Conservation (phyloP, 2,797 vertebrate genomes). For the Protonibea diacanthus region DNA sequence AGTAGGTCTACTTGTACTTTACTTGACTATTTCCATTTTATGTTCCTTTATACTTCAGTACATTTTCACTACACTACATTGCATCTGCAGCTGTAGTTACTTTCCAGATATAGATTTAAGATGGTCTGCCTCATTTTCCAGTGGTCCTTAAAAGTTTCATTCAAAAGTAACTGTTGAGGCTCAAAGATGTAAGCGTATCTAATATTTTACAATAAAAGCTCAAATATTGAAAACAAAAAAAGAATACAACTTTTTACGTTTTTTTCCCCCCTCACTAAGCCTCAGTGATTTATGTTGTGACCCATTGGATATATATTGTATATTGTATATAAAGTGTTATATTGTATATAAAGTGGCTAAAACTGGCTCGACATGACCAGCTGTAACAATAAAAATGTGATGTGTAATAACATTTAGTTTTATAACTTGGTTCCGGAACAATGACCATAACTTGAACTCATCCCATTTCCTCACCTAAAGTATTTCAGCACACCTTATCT, state of each 20-base stretch:
- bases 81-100: neutral
- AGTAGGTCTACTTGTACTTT: neutral
- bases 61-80: neutral
- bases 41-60: neutral
- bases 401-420: neutral
- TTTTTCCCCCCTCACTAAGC: rapidly evolving
- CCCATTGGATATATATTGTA: too few species aligned
- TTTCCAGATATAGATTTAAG: neutral
- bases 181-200: neutral
- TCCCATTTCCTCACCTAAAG: too few species aligned
- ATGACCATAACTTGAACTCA: too few species aligned
- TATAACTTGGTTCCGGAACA: too few species aligned
- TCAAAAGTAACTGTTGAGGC: neutral
- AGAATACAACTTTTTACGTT: too few species aligned
- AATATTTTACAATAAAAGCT: neutral
- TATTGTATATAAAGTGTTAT: neutral
- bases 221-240: too few species aligned
- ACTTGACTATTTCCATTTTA: neutral
- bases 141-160: too few species aligned
- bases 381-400: neutral
- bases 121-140: too few species aligned
- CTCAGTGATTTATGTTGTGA: neutral
- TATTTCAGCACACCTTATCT: too few species aligned
- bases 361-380: neutral
- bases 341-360: neutral